These are phyloP conservation scores for Epicampocera succincta DNA, from an alignment of 2,888 invertebrate genomes.

Conservation along the genomic window DNA sequence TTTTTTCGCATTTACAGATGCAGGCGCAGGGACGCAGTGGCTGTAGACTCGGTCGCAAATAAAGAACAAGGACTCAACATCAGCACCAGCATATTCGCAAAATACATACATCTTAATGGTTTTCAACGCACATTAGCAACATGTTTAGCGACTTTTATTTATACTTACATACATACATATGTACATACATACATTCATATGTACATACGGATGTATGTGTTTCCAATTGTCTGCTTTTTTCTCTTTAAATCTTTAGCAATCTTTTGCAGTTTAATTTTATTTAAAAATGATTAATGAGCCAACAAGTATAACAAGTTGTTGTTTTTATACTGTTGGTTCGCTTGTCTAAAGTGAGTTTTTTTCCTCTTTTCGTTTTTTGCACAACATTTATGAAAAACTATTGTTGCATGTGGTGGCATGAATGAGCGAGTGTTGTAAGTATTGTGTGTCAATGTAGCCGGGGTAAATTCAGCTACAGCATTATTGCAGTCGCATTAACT, in stretches of 20 bases:
- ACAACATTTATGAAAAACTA: conserved; percentile 2
- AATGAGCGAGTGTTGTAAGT: conserved; percentile 13
- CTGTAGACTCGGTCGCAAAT: neutral
- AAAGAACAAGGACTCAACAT: neutral
- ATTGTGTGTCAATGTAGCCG: conserved; percentile 3
- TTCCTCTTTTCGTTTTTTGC: conserved; percentile 6
- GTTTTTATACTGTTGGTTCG: conserved; percentile 35
- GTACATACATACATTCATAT: no score
- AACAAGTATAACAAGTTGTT: conserved; percentile 63
- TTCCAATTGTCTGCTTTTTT: neutral
- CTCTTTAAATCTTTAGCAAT: conserved; percentile 20
- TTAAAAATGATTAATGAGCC: conserved; percentile 62
- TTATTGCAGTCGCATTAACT: conserved; percentile 46
- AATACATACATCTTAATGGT: conserved; percentile 29
- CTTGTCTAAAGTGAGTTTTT: conserved; percentile 34
- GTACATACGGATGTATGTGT: no score
- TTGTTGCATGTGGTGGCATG: conserved; percentile 40
- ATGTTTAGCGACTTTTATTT: conserved; percentile 41
- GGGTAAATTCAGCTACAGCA: conserved; percentile 11
- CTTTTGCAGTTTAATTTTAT: conserved; percentile 45
- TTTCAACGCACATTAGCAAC: conserved; percentile 62
- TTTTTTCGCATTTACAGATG: conserved; percentile 43
- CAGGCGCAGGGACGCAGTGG: conserved; percentile 13
- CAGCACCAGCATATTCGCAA: neutral
- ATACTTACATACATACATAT: no score